Evolutionary conservation across 37 sponge, comb jelly and placozoan species (phyloP), one percentile per base, ranked within the genome.

Genomic region (Hormiphora californensis): DNA sequence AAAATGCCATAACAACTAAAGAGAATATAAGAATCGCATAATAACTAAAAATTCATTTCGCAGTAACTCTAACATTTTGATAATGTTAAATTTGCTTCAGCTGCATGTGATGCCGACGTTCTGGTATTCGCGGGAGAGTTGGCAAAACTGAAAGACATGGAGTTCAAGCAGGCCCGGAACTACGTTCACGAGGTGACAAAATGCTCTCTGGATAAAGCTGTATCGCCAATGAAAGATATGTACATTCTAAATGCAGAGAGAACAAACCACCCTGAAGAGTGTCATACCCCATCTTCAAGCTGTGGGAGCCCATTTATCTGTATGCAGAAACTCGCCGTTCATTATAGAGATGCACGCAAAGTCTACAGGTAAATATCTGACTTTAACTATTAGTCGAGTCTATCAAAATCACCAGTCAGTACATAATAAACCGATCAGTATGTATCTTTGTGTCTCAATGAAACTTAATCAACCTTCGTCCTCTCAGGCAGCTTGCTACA

Each of bases 181-280:
- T n/a, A n/a, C n/a, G n/a, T n/a, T n/a, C n/a, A n/a, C n/a, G n/a
- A n/a, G n/a, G n/a, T n/a, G n/a, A n/a, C n/a, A n/a, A n/a, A n/a
- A n/a, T n/a, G n/a, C n/a, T n/a, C n/a, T n/a, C n/a, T n/a, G n/a
- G n/a, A n/a, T n/a, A n/a, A n/a, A n/a, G n/a, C n/a, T n/a, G n/a
- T n/a, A n/a, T n/a, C n/a, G n/a, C n/a, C n/a, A n/a, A n/a, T n/a
- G n/a, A n/a, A n/a, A n/a, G n/a, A 17, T 15, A 15, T 25, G 5
- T 65, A 65, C 25, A 4, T 31, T 21, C 25, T 65, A 19, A 5
- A 36, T 17, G 25, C 39, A 21, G 68, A 7, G 3, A 65, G 19
- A 65, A 4, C 38, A 65, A 65, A 65, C 19, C 68, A 65, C 19
- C 68, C 68, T 33, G 68, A 65, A 19, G 68, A 31, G 12, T 65